These are phyloP conservation scores for Tenualosa thibaudeaui DNA, from an alignment of 2,797 vertebrate species.

Conservation along the genomic window DNA sequence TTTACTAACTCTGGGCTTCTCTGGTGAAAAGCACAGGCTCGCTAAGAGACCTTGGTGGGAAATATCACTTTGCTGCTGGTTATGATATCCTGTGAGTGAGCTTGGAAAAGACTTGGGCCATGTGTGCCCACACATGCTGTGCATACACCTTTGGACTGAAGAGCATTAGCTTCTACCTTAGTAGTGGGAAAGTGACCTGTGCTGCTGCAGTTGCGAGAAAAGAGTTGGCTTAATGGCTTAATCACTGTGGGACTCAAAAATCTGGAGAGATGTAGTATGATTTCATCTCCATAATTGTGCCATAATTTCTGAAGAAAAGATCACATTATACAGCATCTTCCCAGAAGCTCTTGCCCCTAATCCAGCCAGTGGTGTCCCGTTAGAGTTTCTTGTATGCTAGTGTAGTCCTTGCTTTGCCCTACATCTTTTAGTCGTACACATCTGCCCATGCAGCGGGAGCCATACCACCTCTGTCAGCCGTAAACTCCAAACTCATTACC, in stretches of 20 bases:
- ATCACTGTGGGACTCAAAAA: neutral
- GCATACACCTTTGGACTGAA: neutral
- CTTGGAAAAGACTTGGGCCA: neutral
- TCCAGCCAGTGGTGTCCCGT: neutral
- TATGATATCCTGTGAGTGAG: neutral
- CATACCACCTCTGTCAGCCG: neutral
- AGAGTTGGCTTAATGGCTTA: neutral
- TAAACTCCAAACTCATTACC: conserved; percentile 41
- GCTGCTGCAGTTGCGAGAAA: neutral
- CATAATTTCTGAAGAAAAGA: neutral
- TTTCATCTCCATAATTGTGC: neutral
- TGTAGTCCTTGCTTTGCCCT: neutral
- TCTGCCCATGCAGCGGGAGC: conserved; percentile 15
- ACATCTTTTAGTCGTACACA: neutral
- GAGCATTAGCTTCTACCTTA: neutral
- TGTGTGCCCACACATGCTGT: neutral
- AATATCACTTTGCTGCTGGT: neutral
- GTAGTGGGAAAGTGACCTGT: neutral
- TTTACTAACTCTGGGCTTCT: neutral
- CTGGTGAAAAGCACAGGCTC: neutral
- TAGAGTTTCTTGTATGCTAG: neutral
- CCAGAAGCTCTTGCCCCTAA: neutral
- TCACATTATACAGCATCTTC: neutral
- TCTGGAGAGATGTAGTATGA: neutral
- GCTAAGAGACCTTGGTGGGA: neutral